Base-by-base conservation (phyloP, 2,888 invertebrate species). In the Temnothorax rugatulus region DNA sequence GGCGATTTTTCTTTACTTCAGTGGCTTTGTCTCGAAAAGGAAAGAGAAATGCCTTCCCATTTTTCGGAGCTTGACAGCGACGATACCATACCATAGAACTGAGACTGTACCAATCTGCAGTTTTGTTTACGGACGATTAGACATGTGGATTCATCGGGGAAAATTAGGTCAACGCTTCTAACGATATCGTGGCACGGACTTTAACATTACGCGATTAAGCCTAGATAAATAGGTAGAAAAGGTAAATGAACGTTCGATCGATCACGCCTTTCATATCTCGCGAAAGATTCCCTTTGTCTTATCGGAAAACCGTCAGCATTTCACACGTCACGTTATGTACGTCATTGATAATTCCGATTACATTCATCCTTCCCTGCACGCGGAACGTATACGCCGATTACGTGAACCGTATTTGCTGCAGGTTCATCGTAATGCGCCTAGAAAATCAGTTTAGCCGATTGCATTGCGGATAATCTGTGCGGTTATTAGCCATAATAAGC, bases 391-490 rank as follows among this genome's bases (percentile, higher is more conserved):
- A 34, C n/a, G 4, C 9, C 9, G 50, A 75, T 82, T 61, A 63
- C 25, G 50, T 25, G 41, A 47, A 38, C 4, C 25, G 34, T n/a
- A 11, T 61, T 81, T 59, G 25, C 54, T 54, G 15, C 21, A 34
- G 13, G 25, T 59, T 38, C 18, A 34, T 50, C 38, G 18, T 61
- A 25, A 74, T n/a, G n/a, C 29, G 75, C 84, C 83, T 54, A 61
- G 88, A 71, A 59, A 89, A 83, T 81, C 81, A 82, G 84, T 87
- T 68, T 87, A 87, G 52, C 29, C 84, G 82, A 82, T 86, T 86
- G 79, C 75, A 86, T 64, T 61, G 4, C 4, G 61, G 64, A 76
- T 84, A 83, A 89, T 85, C 83, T 82, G 64, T 85, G 83, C 74
- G 83, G 82, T 89, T 89, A 89, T 86, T 83, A 57, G 25, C 61